These are phyloP conservation scores for Babylonia areolata DNA, from an alignment of 1,140 invertebrate species.

Conservation along the genomic window DNA sequence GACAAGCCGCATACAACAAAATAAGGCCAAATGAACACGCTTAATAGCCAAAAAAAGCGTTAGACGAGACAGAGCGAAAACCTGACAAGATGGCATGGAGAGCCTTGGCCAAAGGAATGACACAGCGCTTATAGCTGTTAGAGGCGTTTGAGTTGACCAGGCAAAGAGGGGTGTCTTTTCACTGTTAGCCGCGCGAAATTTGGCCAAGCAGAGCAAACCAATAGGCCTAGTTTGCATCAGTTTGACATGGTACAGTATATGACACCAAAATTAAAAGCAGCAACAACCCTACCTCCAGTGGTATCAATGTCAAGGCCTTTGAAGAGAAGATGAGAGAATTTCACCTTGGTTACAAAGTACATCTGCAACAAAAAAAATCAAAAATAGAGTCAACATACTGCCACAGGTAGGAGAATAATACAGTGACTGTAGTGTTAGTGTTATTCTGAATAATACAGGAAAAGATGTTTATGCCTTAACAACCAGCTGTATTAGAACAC, in stretches of 20 bases:
- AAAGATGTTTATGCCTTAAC: not conserved
- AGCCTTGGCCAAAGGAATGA: too few species aligned
- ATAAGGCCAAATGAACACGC: too few species aligned
- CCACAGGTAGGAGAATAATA: too few species aligned
- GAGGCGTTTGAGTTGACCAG: not conserved
- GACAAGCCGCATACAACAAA: too few species aligned
- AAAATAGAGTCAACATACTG: too few species aligned
- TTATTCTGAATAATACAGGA: too few species aligned
- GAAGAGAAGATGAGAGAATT: slow-evolving; percentile 45
- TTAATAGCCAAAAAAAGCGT: too few species aligned
- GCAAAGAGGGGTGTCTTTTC: too few species aligned
- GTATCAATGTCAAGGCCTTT: slow-evolving; percentile 40
- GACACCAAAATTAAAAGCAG: not conserved
- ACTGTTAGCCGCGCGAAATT: too few species aligned
- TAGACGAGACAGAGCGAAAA: too few species aligned
- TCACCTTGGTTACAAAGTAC: slow-evolving; percentile 34
- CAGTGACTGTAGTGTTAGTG: too few species aligned
- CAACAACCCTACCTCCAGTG: slow-evolving; percentile 35
- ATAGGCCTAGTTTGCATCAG: not conserved
- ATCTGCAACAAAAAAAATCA: slow-evolving; percentile 31
- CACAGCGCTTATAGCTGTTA: not conserved
- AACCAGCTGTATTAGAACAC: not conserved
- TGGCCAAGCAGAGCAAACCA: not conserved
- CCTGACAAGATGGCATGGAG: too few species aligned
- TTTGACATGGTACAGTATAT: not conserved